phyloP scores from a whole-genome alignment of 2,888 invertebrate genomes.

The Tenthredo mesomela region DNA sequence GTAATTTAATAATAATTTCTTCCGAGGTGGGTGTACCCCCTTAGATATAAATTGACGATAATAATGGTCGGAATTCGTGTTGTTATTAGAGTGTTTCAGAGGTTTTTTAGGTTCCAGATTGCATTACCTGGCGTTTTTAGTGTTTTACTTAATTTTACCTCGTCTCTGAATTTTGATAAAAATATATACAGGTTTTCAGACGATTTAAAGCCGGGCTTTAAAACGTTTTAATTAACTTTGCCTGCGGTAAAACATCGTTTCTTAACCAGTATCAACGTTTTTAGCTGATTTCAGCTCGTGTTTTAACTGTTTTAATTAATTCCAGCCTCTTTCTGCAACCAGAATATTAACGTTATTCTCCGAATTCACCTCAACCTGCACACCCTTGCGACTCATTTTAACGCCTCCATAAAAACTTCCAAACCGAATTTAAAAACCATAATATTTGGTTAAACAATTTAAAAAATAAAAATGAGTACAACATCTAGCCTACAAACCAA shows the following conservation, averaged over 20 bases:
- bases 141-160: neutral
- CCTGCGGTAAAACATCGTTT: neutral
- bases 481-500: too few species aligned
- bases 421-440: neutral
- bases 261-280: conserved; percentile 3
- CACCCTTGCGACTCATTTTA: neutral
- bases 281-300: neutral
- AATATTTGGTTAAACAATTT: too few species aligned
- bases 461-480: too few species aligned
- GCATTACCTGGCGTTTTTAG: neutral
- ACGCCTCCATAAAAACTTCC: neutral
- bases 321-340: neutral
- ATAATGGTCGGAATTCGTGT: too few species aligned
- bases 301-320: neutral
- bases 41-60: too few species aligned
- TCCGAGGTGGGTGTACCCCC: too few species aligned
- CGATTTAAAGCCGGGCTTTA: neutral
- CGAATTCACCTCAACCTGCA: neutral
- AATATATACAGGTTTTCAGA: neutral
- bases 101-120: too few species aligned
- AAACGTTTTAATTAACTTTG: neutral
- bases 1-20: neutral
- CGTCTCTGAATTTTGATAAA: neutral
- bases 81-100: too few species aligned
- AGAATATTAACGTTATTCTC: neutral